Percentiles rank a stretch among this genome's conserved stretches.
Conservation (phyloP, 2,113 vertebrate genomes). For the Macquaria australasica region DNA sequence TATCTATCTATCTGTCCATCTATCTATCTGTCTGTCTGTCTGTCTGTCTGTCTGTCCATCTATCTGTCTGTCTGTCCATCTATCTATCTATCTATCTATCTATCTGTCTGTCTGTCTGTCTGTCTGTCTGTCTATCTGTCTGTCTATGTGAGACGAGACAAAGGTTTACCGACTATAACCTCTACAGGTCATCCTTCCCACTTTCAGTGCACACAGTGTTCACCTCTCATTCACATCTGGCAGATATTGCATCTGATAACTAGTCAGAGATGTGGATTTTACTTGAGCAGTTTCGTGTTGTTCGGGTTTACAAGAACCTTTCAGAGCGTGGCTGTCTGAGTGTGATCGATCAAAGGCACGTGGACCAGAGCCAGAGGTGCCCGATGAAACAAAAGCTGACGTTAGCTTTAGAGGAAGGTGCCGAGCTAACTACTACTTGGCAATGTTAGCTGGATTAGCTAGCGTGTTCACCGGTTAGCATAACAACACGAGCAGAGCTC, state of each 20-base stretch:
- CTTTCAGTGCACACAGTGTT: background rate
- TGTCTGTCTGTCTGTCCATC: background rate
- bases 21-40: no score
- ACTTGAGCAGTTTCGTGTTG: background rate
- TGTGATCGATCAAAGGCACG: background rate
- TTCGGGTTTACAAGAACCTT: no score
- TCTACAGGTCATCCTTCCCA: background rate
- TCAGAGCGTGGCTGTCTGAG: background rate
- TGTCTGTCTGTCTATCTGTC: no score
- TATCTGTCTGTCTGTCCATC: background rate
- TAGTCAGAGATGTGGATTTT: no score
- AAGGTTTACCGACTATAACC: background rate
- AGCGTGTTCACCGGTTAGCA: conserved; percentile 74
- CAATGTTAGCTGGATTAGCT: conserved; percentile 63
- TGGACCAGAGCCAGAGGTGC: background rate
- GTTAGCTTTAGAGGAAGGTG: conserved; percentile 56
- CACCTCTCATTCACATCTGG: conserved; percentile 1
- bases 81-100: background rate
- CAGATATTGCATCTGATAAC: background rate
- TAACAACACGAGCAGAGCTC: conserved; percentile 47
- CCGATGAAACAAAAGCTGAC: conserved; percentile 68
- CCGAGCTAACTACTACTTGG: conserved; percentile 48
- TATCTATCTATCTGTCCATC: background rate
- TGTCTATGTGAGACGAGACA: background rate
- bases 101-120: no score